Percentiles rank a stretch among this genome's conserved stretches.
Conservation (phyloP, 1,140 invertebrate genomes). For the Goniozus legneri region DNA sequence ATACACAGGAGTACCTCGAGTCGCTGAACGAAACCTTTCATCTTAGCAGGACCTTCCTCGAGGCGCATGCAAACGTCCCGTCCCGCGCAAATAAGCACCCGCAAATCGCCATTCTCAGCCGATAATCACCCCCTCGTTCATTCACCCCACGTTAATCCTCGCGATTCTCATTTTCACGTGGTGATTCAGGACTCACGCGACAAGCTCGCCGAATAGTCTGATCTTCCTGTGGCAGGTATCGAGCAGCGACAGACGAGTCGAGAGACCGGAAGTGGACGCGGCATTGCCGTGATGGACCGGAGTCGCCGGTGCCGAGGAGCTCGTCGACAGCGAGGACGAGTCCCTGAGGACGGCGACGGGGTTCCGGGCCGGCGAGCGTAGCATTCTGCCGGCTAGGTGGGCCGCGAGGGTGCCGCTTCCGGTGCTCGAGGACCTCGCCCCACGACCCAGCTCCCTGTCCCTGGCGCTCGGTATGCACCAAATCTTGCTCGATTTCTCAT, state of each 20-base stretch:
- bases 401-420: conserved; percentile 28
- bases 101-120: too few species aligned
- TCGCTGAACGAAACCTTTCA: too few species aligned
- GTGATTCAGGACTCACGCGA: conserved; percentile 70
- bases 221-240: conserved; percentile 71
- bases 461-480: conserved; percentile 35
- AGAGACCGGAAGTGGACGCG: conserved; percentile 7
- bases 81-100: too few species aligned
- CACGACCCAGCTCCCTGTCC: not conserved
- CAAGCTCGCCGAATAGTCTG: conserved; percentile 64
- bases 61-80: too few species aligned
- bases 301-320: conserved; percentile 45
- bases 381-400: conserved; percentile 27
- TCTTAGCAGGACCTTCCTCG: too few species aligned
- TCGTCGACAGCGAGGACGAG: conserved; percentile 30
- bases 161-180: too few species aligned
- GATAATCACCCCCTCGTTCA: too few species aligned
- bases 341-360: conserved; percentile 29
- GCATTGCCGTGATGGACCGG: conserved; percentile 35
- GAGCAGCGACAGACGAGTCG: conserved; percentile 60
- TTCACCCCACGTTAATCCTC: too few species aligned
- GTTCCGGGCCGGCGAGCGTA: conserved; percentile 45
- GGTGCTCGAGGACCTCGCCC: conserved; percentile 21
- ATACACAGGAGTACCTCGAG: too few species aligned
- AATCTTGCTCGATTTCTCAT: conserved; percentile 33